Percentiles rank a stretch among this genome's conserved stretches.
Conservation (phyloP, 2,797 vertebrate species). For the Ceyx erithaca region DNA sequence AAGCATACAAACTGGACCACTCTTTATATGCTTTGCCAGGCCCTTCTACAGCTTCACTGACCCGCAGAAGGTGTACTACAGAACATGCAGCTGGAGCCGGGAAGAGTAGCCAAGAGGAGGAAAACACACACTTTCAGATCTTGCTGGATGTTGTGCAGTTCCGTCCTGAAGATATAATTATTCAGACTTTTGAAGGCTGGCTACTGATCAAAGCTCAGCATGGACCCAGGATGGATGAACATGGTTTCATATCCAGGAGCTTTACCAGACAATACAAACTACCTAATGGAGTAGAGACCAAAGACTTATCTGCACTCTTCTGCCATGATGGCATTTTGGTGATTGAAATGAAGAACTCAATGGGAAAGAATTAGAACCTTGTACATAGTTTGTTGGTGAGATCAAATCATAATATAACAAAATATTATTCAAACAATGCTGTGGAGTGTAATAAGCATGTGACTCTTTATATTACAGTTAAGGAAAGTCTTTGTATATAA, state of each 20-base stretch:
- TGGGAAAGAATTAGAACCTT: constrained; percentile 41
- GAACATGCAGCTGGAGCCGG: not conserved
- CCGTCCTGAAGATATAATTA: constrained; percentile 86
- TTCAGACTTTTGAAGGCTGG: constrained; percentile 88
- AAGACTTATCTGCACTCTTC: constrained; percentile 81
- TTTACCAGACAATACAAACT: constrained; percentile 86
- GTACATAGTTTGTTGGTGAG: not conserved
- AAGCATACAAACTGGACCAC: constrained; percentile 78
- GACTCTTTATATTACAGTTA: constrained; percentile 38
- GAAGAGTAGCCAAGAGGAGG: not conserved
- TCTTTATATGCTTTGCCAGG: constrained; percentile 82
- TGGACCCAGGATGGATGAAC: constrained; percentile 84
- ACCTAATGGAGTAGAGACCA: constrained; percentile 77
- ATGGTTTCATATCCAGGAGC: constrained; percentile 83
- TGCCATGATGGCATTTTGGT: constrained; percentile 87
- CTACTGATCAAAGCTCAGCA: constrained; percentile 84
- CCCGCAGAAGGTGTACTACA: not conserved
- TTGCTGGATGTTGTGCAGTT: constrained; percentile 87
- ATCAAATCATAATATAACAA: not conserved
- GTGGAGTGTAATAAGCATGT: not conserved
- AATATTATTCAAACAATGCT: not conserved
- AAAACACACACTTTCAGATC: constrained; percentile 72
- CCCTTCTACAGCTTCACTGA: constrained; percentile 50
- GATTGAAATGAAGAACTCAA: constrained; percentile 78
- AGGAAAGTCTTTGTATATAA: constrained; percentile 16